Percentiles rank a stretch among this genome's conserved stretches.
phyloP scores from a whole-genome alignment of 2,888 invertebrate genomes.

The Eulithis prunata region DNA sequence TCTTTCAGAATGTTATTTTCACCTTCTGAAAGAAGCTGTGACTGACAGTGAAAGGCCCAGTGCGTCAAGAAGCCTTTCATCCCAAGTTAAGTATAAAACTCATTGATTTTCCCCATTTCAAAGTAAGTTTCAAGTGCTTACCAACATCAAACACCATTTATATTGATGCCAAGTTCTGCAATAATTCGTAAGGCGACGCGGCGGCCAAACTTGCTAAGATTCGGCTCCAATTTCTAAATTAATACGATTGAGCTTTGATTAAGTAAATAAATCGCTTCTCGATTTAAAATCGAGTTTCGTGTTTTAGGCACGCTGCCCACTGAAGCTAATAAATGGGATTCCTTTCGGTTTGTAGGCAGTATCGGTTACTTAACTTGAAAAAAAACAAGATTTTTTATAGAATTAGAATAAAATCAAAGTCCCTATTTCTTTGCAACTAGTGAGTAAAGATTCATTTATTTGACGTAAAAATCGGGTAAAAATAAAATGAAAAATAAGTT shows the following conservation, averaged over 20 bases:
- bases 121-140: conserved; percentile 16
- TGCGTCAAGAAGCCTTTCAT: too few relatives aligned
- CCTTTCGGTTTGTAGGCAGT: too few relatives aligned
- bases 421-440: too few relatives aligned
- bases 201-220: conserved; percentile 53
- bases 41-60: too few relatives aligned
- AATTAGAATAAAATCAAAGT: too few relatives aligned
- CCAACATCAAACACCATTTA: conserved; percentile 29
- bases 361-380: too few relatives aligned
- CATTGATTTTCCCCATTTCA: conserved; percentile 7
- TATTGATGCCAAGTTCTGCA: conserved; percentile 21
- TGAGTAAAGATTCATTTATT: too few relatives aligned
- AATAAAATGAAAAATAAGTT: too few relatives aligned
- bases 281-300: conserved; percentile 13
- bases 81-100: conserved; percentile 1
- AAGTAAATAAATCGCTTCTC: conserved; percentile 62
- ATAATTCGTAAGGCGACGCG: conserved; percentile 26
- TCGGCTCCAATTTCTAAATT: conserved; percentile 52
- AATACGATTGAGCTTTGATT: conserved; percentile 68
- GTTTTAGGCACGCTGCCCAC: neutral
- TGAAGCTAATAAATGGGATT: neutral
- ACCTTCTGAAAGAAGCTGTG: too few relatives aligned
- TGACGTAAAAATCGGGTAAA: too few relatives aligned
- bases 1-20: too few relatives aligned
- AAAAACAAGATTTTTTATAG: too few relatives aligned